Base-by-base conservation (phyloP, 2,113 vertebrate species). In the Theropithecus gelada region DNA sequence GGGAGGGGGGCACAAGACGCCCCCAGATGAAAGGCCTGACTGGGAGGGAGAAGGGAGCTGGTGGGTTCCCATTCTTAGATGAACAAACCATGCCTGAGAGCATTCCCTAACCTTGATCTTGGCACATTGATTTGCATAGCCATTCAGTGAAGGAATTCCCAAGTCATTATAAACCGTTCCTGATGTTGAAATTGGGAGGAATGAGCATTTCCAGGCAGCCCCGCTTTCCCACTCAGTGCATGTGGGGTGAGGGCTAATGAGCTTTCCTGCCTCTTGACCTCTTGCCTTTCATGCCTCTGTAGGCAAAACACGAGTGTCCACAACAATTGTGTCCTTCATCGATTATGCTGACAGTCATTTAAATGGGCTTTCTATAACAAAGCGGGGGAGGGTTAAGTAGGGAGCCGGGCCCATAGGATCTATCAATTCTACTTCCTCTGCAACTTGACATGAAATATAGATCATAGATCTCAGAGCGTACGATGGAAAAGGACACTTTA, bases 381-480 rank as follows among this genome's bases (percentile, higher is more conserved):
- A 82, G 61, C 16, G 0, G 35, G 66, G 38, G 52, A 18, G 23
- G 3, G 45, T 30, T 48, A 30, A 27, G 8, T 2, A 10, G 30
- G 14, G n/a, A 27, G 13, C 13, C 10, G 0, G 45, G 3, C 64
- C 30, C 4, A 5, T 0, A 30, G 48, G 20, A 10, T 25, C 89
- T 9, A 30, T 30, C 64, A 35, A 1, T 45, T 43, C 38, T 11
- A 1, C 27, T n/a, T 70, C 43, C 82, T 88, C 59, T 78, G 66
- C 38, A n/a, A 3, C 59, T 59, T 10, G 45, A 64, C 5, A 0
- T 45, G 45, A 78, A 86, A 45, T 23, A 68, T 0, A 82, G 45
- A 45, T 9, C 72, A 17, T 11, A 50, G 81, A 35, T 25, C 18
- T 50, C 70, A 40, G 50, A 52, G 50, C 0, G n/a, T 9, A 3